These are phyloP conservation scores for Myiopsitta monachus DNA, from an alignment of 2,113 vertebrate genomes.

Conservation along the genomic window DNA sequence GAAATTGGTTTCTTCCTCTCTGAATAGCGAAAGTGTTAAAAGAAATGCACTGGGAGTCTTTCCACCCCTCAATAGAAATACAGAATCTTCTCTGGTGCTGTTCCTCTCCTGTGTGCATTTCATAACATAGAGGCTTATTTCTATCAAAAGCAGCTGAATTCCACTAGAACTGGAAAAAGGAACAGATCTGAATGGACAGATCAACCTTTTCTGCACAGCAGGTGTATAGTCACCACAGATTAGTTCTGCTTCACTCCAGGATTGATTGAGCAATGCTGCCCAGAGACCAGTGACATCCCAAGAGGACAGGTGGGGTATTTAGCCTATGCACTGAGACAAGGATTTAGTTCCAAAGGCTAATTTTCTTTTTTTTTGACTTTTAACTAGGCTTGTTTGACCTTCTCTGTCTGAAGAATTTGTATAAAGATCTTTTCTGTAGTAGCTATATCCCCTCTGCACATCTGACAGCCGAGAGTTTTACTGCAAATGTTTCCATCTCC, in stretches of 20 bases:
- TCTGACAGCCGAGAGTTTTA: constrained; percentile 38
- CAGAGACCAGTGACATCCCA: neutral
- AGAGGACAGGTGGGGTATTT: neutral
- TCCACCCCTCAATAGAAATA: neutral
- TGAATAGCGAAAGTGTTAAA: neutral
- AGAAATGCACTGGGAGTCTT: neutral
- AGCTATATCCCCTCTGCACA: neutral
- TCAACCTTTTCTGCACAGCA: neutral
- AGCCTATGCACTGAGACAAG: neutral
- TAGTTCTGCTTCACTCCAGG: neutral
- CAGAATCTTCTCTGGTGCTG: neutral
- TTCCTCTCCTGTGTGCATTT: neutral
- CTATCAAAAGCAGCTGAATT: neutral
- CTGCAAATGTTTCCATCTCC: constrained; percentile 42
- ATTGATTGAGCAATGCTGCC: neutral
- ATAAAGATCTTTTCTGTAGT: constrained; percentile 46
- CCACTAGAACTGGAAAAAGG: neutral
- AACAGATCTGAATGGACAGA: neutral
- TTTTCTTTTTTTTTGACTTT: constrained; percentile 36
- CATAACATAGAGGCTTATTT: neutral
- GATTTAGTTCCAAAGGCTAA: neutral
- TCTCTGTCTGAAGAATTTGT: constrained; percentile 53
- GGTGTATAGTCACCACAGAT: neutral
- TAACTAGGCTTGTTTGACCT: constrained; percentile 66
- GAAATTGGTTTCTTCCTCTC: neutral